These are phyloP conservation scores for Araneus ventricosus DNA, from an alignment of 1,140 invertebrate species.

Conservation along the genomic window DNA sequence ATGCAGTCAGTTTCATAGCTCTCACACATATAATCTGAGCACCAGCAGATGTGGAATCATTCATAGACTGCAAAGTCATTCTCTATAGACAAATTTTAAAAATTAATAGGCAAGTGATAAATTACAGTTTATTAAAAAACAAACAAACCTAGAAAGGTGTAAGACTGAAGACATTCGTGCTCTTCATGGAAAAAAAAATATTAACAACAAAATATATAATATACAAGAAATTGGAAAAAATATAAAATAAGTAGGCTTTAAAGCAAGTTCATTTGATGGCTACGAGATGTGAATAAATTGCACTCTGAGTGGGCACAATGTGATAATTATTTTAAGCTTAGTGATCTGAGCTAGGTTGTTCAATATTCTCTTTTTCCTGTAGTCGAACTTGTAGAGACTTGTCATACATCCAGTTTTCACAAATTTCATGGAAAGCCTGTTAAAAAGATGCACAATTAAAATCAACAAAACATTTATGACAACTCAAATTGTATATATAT, in stretches of 20 bases:
- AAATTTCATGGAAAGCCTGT: constrained; percentile 82
- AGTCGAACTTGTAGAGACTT: constrained; percentile 80
- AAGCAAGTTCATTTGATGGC: constrained; percentile 15
- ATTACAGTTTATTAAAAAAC: background rate
- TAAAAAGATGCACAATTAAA: constrained; percentile 33
- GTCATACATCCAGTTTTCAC: constrained; percentile 84
- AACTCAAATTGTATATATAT: too few relatives aligned
- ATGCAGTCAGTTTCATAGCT: background rate
- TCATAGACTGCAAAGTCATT: background rate
- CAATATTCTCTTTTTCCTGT: constrained; percentile 60
- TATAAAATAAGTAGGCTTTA: constrained; percentile 5
- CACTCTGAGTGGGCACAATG: background rate
- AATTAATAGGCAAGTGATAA: background rate
- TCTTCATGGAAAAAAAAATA: background rate
- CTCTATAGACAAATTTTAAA: background rate
- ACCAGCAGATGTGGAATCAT: background rate
- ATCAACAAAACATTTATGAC: too few relatives aligned
- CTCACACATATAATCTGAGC: background rate
- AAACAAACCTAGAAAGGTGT: background rate
- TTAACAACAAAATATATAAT: background rate
- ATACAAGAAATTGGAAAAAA: background rate
- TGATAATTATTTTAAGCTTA: background rate
- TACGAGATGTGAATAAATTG: background rate
- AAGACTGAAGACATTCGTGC: background rate
- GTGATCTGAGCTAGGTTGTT: background rate